Evolutionary conservation across 2,113 vertebrate genomes (phyloP).

Genomic region (Cariama cristata): DNA sequence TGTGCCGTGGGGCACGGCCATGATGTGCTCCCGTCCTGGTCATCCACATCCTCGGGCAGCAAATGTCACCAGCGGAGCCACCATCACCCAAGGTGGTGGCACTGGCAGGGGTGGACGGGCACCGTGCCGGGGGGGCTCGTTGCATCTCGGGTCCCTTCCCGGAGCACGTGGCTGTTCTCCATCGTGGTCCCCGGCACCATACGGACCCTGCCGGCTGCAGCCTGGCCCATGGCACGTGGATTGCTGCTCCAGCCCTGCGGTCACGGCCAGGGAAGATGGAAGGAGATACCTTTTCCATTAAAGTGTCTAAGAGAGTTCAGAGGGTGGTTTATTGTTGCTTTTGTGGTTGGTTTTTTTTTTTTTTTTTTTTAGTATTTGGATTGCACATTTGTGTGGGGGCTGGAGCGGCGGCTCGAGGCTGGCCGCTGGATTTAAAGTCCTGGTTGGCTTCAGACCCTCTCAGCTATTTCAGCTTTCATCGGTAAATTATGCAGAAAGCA

Average conservation of each 20-base stretch:
- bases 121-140: accelerated
- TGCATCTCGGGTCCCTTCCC: not conserved
- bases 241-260: not conserved
- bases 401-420: not conserved
- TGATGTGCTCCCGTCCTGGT: not conserved
- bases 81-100: not conserved
- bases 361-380: too few species aligned
- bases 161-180: not conserved
- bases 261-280: not conserved
- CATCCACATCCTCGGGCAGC: too few species aligned
- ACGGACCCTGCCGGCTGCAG: not conserved
- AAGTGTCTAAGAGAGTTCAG: not conserved
- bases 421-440: not conserved
- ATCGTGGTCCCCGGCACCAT: accelerated
- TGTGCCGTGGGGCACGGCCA: accelerated
- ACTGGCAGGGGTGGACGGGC: accelerated
- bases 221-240: not conserved
- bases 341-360: not conserved
- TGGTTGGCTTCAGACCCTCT: not conserved
- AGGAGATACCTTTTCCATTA: not conserved
- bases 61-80: not conserved
- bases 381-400: too few species aligned
- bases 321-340: slow-evolving; percentile 9
- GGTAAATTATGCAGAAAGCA: not conserved
- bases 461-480: not conserved